Evolutionary conservation across 2,113 vertebrate species (phyloP).

Genomic region (Callorhinus ursinus): DNA sequence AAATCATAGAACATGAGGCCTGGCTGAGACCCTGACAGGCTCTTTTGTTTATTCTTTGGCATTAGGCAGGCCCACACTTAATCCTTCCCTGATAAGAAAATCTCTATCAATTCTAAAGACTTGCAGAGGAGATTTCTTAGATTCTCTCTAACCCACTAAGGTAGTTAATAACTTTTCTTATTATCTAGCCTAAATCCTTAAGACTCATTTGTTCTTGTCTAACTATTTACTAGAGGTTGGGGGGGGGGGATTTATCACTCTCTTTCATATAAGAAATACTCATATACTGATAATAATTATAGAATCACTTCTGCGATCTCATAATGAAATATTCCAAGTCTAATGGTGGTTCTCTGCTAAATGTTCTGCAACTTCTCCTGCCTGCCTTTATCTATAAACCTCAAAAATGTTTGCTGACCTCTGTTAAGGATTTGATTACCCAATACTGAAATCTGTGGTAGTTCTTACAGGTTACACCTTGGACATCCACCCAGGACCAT

Average conservation of each 20-base stretch:
- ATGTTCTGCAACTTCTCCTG: constrained; percentile 46
- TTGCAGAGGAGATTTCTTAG: constrained; percentile 64
- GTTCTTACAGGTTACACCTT: background rate
- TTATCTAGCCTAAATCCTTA: constrained; percentile 72
- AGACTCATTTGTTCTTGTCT: constrained; percentile 59
- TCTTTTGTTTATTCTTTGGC: constrained; percentile 65
- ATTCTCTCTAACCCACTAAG: constrained; percentile 54
- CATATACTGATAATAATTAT: constrained; percentile 48
- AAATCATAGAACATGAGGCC: background rate
- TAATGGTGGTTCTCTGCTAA: constrained; percentile 29
- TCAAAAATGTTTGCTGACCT: constrained; percentile 30
- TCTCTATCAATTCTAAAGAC: constrained; percentile 74
- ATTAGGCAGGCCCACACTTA: constrained; percentile 58
- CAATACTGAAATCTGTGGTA: background rate
- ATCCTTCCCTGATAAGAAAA: constrained; percentile 70
- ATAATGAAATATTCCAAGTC: constrained; percentile 47
- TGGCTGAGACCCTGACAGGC: background rate
- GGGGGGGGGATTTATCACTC: background rate
- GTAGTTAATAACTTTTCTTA: constrained; percentile 76
- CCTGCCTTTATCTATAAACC: constrained; percentile 8
- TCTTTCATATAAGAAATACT: constrained; percentile 33
- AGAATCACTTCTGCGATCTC: background rate
- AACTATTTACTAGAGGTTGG: background rate
- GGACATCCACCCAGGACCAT: background rate
- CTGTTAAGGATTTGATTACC: constrained; percentile 35